Conservation (phyloP, 2,797 vertebrate species). For the Lagocephalus sceleratus region DNA sequence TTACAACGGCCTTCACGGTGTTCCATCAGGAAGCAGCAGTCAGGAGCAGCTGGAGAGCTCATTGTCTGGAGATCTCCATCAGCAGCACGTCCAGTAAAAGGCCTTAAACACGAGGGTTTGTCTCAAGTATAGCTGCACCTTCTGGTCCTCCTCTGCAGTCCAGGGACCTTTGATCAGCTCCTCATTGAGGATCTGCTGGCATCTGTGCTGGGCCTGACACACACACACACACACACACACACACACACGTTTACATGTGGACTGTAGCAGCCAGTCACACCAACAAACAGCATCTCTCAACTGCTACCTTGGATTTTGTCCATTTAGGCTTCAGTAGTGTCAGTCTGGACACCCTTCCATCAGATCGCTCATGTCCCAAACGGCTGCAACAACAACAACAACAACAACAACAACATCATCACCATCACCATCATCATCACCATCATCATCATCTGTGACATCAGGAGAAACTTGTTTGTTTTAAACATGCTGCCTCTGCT, state of each 20-base stretch:
- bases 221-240: conserved; percentile 65
- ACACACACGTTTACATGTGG: conserved; percentile 59
- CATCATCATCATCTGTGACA: too few relatives aligned
- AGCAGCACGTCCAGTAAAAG: background rate
- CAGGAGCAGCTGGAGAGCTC: too few relatives aligned
- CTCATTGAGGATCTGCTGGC: conserved; percentile 91
- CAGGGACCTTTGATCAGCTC: conserved; percentile 94
- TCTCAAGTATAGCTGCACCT: conserved; percentile 71
- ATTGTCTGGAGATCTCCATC: background rate
- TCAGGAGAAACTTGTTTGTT: too few relatives aligned
- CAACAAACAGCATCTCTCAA: too few relatives aligned
- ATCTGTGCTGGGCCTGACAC: conserved; percentile 71
- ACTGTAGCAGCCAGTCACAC: too few relatives aligned
- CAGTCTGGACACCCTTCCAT: conserved; percentile 13
- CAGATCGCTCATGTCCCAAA: conserved; percentile 2
- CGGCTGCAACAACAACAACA: conserved; percentile 1
- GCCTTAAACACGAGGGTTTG: too few relatives aligned
- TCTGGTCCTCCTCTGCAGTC: conserved; percentile 93
- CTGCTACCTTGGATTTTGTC: conserved; percentile 47
- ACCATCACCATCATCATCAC: background rate
- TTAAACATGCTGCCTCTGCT: background rate
- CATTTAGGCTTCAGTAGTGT: conserved; percentile 35
- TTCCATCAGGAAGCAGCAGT: too few relatives aligned
- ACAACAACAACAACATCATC: too few relatives aligned
- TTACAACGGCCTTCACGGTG: too few relatives aligned